Percentiles rank a stretch among this genome's conserved stretches.
Evolutionary conservation across 2,113 vertebrate species (phyloP).

Genomic region (Felis catus): DNA sequence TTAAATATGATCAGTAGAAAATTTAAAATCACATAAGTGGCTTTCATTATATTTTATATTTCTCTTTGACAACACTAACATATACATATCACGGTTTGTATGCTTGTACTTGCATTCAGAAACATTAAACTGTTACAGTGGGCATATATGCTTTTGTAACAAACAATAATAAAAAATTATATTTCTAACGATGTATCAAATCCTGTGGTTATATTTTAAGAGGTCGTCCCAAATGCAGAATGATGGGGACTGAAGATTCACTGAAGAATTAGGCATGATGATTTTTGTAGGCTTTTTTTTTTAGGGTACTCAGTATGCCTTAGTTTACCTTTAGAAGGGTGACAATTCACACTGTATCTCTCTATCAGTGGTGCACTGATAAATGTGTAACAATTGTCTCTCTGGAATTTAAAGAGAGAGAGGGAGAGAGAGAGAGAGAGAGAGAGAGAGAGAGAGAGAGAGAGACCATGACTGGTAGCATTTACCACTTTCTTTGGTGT

Average conservation of each 20-base stretch:
- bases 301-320: neutral
- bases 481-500: neutral
- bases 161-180: neutral
- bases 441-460: neutral
- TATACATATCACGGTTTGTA: neutral
- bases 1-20: neutral
- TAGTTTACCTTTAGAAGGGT: neutral
- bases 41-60: conserved; percentile 9
- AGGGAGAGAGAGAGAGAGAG: neutral
- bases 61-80: neutral
- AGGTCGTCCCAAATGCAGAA: neutral
- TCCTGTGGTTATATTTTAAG: neutral
- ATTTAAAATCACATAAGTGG: neutral
- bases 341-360: neutral
- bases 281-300: neutral
- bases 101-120: conserved; percentile 1
- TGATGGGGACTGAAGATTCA: neutral
- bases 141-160: neutral
- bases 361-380: neutral
- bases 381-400: neutral
- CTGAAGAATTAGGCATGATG: neutral
- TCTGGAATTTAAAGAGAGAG: neutral
- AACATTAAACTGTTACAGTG: neutral
- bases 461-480: neutral
- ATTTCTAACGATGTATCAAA: neutral